phyloP scores from a whole-genome alignment of 2,113 vertebrate genomes.

The Antigone vipio region DNA sequence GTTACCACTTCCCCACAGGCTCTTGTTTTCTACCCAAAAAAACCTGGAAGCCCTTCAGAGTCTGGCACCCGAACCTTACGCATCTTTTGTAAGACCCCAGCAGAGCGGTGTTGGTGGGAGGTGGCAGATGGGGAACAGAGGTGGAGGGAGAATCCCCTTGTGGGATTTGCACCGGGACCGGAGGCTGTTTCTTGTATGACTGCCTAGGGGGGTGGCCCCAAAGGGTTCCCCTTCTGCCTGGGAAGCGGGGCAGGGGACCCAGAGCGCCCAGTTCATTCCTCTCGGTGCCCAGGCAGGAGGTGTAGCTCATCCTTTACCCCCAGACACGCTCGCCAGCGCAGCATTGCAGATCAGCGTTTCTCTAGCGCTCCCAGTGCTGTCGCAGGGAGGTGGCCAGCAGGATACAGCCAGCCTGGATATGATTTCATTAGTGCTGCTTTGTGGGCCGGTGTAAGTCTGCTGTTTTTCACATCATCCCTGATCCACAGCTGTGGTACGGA shows the following conservation, averaged over 20 bases:
- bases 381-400: background rate
- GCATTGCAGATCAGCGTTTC: background rate
- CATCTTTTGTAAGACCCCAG: background rate
- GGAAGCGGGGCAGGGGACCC: background rate
- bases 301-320: background rate
- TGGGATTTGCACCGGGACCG: background rate
- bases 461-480: conserved; percentile 23
- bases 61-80: background rate
- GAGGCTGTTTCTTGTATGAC: background rate
- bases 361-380: background rate
- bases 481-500: background rate
- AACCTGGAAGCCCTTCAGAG: background rate
- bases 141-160: background rate
- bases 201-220: background rate
- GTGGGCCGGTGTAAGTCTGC: background rate
- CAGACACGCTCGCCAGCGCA: rapidly evolving
- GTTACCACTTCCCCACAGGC: background rate
- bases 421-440: background rate
- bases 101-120: background rate
- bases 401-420: background rate
- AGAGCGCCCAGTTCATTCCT: background rate
- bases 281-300: background rate
- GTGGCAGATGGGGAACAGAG: background rate
- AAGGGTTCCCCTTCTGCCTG: background rate
- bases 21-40: background rate